Conservation (phyloP, 1,140 invertebrate genomes). For the Sipha flava region DNA sequence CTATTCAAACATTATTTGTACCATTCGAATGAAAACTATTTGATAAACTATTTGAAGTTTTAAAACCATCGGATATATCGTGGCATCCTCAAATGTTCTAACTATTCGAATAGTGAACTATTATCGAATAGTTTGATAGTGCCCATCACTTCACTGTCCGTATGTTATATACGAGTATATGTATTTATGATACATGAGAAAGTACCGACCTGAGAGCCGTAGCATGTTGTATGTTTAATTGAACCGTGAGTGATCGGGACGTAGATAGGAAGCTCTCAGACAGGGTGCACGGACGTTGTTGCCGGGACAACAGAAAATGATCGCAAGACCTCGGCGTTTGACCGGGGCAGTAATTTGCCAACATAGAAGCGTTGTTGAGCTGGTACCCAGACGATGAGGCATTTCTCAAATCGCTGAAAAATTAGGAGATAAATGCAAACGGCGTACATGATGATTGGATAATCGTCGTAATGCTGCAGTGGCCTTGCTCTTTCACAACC, state of each 20-base stretch:
- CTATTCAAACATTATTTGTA: no score
- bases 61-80: no score
- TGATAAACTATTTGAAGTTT: no score
- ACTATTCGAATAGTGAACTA: no score
- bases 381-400: not conserved
- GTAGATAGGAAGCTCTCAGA: conserved; percentile 75
- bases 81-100: no score
- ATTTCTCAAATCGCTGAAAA: conserved; percentile 46
- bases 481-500: no score
- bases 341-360: conserved; percentile 69
- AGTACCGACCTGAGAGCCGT: conserved; percentile 69
- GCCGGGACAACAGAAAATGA: conserved; percentile 56
- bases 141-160: no score
- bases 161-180: no score
- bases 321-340: conserved; percentile 68
- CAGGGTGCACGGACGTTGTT: conserved; percentile 61
- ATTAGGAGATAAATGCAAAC: not conserved
- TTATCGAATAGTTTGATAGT: no score
- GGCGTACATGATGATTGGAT: not conserved
- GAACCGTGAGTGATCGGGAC: conserved; percentile 67
- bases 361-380: conserved; percentile 48
- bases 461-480: no score
- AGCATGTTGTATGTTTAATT: conserved; percentile 68
- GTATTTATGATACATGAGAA: no score
- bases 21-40: no score